Evolutionary conservation across 2,888 invertebrate species (phyloP), one percentile per base, ranked within the genome.

Genomic region (Bombyx huttoni): DNA sequence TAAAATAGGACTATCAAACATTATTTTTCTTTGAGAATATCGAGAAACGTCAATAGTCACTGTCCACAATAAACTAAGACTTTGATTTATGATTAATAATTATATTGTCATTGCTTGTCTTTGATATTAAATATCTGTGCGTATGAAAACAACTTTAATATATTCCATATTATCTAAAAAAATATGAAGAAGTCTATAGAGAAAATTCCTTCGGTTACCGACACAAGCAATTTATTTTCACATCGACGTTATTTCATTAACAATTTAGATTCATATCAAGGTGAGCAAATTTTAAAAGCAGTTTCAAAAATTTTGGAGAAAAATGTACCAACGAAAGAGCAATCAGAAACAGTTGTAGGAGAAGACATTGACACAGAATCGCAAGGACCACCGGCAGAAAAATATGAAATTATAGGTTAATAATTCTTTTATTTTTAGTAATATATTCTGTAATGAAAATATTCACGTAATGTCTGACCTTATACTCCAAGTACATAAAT

Each of bases 261-360:
- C 69, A 89, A 91, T 57, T 73, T 91, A 48, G 91, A 92, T 68
- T 88, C 89, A n/a, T 92, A 89, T 67, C 89, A 91, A 59, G 90
- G 90, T 9, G 79, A 80, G 62, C 78, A 80, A 61, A 66, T 91
- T 50, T 67, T 89, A 40, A 81, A 87, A 46, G 71, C 78, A 55
- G 51, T 86, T 1, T 61, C 72, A 0, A 82, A 82, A 55, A 56
- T 85, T n/a, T 55, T 75, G 12, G 75, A 78, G 35, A 75, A 68
- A 55, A 78, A 80, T 60, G 59, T 52, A 3, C 60, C 72, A 0
- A 64, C 65, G 3, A 70, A 58, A 51, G 64, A 68, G 10, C 60
- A 73, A 7, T 75, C 78, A 12, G 59, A 65, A 53, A 68, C 70
- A 0, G 53, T 79, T 10, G 12, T 78, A 12, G 81, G 69, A 1